Percentiles rank a stretch among this genome's conserved stretches.
phyloP scores from a whole-genome alignment of 2,888 invertebrate genomes.

The Ennomos erosarius region DNA sequence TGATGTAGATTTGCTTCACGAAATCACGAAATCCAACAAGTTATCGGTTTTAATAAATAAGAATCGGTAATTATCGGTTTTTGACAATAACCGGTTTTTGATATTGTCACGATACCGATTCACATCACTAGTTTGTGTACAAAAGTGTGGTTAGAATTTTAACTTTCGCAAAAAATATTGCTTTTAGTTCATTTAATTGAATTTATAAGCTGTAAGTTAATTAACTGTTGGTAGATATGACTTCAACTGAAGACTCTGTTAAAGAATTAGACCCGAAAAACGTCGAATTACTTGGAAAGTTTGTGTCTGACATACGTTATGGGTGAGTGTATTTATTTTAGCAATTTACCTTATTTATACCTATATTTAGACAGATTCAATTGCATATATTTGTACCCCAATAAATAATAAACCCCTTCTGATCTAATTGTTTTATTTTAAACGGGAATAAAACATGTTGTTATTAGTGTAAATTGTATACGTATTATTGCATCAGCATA shows the following conservation, averaged over 20 bases:
- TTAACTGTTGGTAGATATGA: conserved; percentile 7
- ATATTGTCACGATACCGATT: too few species aligned
- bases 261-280: conserved; percentile 30
- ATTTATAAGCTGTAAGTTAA: background rate
- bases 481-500: conserved; percentile 22
- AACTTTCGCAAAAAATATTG: too few species aligned
- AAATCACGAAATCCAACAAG: too few species aligned
- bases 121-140: too few species aligned
- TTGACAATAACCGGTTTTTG: too few species aligned
- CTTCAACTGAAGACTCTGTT: conserved; percentile 5
- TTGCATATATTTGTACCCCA: background rate
- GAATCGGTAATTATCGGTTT: too few species aligned
- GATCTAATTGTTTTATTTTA: too few species aligned
- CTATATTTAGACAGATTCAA: background rate
- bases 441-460: too few species aligned
- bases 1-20: too few species aligned
- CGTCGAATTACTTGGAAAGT: conserved; percentile 33
- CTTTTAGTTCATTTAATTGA: too few species aligned
- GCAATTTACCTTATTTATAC: background rate
- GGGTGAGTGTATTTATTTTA: conserved; percentile 59
- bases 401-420: background rate
- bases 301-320: conserved; percentile 34
- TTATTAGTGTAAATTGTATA: background rate
- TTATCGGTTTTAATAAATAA: too few species aligned
- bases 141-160: too few species aligned